phyloP scores from a whole-genome alignment of 2,888 invertebrate species.

The Alentia gelatinosa region DNA sequence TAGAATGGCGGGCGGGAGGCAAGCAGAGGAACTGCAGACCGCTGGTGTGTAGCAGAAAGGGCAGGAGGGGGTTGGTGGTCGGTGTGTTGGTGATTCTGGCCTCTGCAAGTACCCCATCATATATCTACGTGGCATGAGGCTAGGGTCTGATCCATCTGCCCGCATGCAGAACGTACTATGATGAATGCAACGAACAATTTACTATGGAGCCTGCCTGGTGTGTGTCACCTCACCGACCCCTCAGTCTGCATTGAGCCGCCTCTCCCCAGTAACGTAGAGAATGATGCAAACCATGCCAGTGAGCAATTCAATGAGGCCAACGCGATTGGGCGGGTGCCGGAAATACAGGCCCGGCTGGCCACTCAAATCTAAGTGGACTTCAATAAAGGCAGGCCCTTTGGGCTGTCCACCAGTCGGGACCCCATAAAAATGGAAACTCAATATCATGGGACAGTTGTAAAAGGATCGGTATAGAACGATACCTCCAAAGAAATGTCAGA shows the following conservation, averaged over 20 bases:
- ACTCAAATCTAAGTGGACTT: not conserved
- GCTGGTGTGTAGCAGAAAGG: not conserved
- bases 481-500: not conserved
- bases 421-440: not conserved
- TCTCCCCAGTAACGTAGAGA: not conserved
- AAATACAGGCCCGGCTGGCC: not conserved
- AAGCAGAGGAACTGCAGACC: not conserved
- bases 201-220: not conserved
- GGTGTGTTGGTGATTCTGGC: not conserved
- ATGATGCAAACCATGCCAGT: not conserved
- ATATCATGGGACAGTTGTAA: not conserved
- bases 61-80: not conserved
- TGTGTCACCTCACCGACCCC: constrained; percentile 31
- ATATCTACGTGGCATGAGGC: not conserved
- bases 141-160: not conserved
- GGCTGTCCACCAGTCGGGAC: constrained; percentile 1
- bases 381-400: not conserved
- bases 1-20: not conserved
- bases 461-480: not conserved
- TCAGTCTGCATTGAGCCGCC: not conserved
- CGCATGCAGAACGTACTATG: not conserved
- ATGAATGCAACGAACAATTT: constrained; percentile 3
- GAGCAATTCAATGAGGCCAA: not conserved
- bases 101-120: not conserved
- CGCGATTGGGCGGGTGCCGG: not conserved